These are phyloP conservation scores for Streptopelia turtur DNA, from an alignment of 2,797 vertebrate genomes.

Conservation along the genomic window DNA sequence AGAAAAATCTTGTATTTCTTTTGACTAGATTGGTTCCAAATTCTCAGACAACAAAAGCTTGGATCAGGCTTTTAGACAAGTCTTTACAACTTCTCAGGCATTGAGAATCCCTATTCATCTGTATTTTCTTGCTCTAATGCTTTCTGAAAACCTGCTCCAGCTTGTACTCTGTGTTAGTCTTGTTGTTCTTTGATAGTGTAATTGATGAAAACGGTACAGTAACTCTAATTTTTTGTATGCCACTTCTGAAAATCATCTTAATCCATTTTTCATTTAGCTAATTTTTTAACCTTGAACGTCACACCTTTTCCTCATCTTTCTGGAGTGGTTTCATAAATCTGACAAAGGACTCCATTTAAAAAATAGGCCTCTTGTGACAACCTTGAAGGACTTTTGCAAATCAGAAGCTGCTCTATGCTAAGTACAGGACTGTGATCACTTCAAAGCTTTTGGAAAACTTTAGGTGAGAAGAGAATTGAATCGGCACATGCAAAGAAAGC, in stretches of 20 bases:
- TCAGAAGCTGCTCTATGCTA: slow-evolving; percentile 20
- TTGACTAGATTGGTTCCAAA: neutral
- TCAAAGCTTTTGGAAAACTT: slow-evolving; percentile 63
- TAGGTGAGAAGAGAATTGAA: slow-evolving; percentile 42
- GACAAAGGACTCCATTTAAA: neutral
- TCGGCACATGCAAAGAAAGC: slow-evolving; percentile 9
- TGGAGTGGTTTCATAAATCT: slow-evolving; percentile 1
- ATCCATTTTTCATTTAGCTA: neutral
- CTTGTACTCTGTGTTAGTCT: neutral
- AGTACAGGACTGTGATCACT: slow-evolving; percentile 37
- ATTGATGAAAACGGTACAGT: neutral
- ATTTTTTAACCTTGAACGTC: neutral
- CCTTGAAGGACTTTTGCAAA: slow-evolving; percentile 51
- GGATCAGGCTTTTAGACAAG: neutral
- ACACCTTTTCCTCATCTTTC: neutral
- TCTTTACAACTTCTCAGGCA: neutral
- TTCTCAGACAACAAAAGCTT: neutral
- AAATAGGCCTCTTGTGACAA: neutral
- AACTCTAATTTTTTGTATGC: neutral
- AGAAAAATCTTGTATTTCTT: neutral
- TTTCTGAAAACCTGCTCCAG: neutral
- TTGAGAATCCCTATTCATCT: neutral
- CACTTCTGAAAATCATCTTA: neutral
- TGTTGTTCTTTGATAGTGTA: neutral
- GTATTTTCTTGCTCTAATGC: neutral